A percentile compares a stretch with the other conserved stretches of the same genome.
These are phyloP conservation scores for Microchrysa polita DNA, from an alignment of 2,888 invertebrate species.

Conservation along the genomic window DNA sequence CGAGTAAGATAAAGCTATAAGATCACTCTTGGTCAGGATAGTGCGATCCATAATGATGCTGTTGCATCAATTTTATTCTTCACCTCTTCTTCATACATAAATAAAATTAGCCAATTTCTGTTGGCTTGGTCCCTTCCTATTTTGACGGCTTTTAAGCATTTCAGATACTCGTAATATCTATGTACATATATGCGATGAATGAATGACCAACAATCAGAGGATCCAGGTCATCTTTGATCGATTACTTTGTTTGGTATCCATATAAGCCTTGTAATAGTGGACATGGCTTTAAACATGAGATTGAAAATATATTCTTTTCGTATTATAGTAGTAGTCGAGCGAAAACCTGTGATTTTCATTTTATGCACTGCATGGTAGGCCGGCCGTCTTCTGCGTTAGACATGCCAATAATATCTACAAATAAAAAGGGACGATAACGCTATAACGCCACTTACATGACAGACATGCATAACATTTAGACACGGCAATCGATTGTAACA, in stretches of 20 bases:
- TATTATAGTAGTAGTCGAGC: not conserved
- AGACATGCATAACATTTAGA: constrained; percentile 25
- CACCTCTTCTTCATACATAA: not conserved
- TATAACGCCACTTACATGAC: not conserved
- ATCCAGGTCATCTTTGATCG: constrained; percentile 38
- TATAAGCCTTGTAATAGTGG: constrained; percentile 26
- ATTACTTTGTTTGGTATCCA: constrained; percentile 34
- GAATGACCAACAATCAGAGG: constrained; percentile 28
- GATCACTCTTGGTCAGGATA: too few species aligned
- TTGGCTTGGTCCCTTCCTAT: constrained; percentile 36
- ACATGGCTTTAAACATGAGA: not conserved
- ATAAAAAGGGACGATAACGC: too few species aligned
- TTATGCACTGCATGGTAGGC: not conserved
- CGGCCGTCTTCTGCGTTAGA: not conserved
- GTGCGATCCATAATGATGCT: too few species aligned
- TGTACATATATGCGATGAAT: not conserved
- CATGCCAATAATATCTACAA: too few species aligned
- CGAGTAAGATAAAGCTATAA: too few species aligned
- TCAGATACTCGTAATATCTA: constrained; percentile 17
- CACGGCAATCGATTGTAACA: constrained; percentile 38
- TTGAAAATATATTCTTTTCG: not conserved
- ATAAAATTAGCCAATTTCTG: constrained; percentile 37
- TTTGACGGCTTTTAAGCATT: constrained; percentile 38
- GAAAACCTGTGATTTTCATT: constrained; percentile 41
- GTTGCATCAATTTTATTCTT: too few species aligned